Conservation (phyloP, 2,888 invertebrate species). For the Tillus elongatus region DNA sequence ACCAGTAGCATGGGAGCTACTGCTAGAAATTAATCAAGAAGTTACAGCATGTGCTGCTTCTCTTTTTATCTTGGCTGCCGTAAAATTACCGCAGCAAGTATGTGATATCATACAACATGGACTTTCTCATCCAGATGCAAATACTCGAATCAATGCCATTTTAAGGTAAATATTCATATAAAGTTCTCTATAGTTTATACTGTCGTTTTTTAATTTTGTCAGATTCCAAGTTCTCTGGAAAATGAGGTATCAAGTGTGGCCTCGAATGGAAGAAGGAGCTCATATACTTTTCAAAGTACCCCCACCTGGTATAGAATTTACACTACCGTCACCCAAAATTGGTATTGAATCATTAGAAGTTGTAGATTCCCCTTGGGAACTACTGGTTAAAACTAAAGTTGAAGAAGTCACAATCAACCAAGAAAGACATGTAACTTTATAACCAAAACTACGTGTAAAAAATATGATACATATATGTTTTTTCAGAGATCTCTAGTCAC, state of each 20-base stretch:
- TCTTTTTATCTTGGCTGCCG: constrained; percentile 85
- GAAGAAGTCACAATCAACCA: constrained; percentile 98
- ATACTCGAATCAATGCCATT: constrained; percentile 73
- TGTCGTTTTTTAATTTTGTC: constrained; percentile 15
- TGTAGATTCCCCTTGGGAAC: constrained; percentile 98
- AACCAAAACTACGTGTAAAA: too few species aligned
- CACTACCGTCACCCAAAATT: constrained; percentile 96
- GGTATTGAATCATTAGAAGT: constrained; percentile 91
- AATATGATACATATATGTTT: too few species aligned
- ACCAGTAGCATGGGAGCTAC: constrained; percentile 89
- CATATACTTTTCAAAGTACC: constrained; percentile 95
- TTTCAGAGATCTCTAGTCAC: constrained; percentile 84
- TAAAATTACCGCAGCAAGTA: constrained; percentile 82
- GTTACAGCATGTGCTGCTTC: constrained; percentile 78
- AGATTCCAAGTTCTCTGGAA: constrained; percentile 95
- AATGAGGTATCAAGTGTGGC: constrained; percentile 96
- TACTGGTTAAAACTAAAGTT: constrained; percentile 95
- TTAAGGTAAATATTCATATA: constrained; percentile 54
- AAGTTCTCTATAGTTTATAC: constrained; percentile 7
- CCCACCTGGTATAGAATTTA: constrained; percentile 98
- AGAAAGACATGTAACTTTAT: constrained; percentile 75
- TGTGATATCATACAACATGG: constrained; percentile 83
- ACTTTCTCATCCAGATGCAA: constrained; percentile 74
- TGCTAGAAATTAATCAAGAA: constrained; percentile 86
- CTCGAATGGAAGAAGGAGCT: constrained; percentile 97